These are phyloP conservation scores for Pseudachorutes palmiensis DNA, from an alignment of 1,140 invertebrate genomes.

Conservation along the genomic window DNA sequence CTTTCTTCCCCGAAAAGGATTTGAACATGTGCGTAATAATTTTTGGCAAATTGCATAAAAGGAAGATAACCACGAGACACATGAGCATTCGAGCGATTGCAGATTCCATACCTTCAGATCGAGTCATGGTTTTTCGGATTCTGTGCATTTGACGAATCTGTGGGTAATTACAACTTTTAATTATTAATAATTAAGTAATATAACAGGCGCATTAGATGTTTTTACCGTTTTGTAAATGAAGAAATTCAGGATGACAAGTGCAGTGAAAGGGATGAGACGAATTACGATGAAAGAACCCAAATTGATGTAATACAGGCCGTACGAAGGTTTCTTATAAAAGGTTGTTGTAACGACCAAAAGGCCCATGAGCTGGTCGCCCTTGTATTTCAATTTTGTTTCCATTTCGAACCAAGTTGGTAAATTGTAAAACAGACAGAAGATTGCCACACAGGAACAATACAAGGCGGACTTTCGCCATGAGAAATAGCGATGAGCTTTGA, in stretches of 20 bases:
- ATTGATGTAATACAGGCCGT: neutral
- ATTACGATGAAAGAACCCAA: neutral
- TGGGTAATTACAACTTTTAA: too few relatives aligned
- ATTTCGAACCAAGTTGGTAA: neutral
- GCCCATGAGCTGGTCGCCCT: neutral
- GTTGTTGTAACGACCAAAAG: neutral
- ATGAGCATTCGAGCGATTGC: too few relatives aligned
- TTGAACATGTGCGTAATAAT: too few relatives aligned
- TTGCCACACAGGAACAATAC: conserved; percentile 39
- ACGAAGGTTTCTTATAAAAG: neutral
- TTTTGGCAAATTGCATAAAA: too few relatives aligned
- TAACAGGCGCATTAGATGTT: too few relatives aligned
- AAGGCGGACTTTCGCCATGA: neutral
- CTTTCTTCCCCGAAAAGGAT: too few relatives aligned
- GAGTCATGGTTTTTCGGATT: too few relatives aligned
- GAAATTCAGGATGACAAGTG: neutral
- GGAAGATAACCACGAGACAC: too few relatives aligned
- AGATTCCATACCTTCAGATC: too few relatives aligned
- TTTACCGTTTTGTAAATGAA: neutral
- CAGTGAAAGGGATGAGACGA: neutral
- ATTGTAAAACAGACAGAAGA: neutral
- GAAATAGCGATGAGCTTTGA: conserved; percentile 48
- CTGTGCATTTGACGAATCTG: too few relatives aligned
- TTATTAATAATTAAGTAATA: too few relatives aligned
- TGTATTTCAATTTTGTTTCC: neutral